Evolutionary conservation across 2,888 invertebrate genomes (phyloP).

Genomic region (Ceriagrion tenellum): DNA sequence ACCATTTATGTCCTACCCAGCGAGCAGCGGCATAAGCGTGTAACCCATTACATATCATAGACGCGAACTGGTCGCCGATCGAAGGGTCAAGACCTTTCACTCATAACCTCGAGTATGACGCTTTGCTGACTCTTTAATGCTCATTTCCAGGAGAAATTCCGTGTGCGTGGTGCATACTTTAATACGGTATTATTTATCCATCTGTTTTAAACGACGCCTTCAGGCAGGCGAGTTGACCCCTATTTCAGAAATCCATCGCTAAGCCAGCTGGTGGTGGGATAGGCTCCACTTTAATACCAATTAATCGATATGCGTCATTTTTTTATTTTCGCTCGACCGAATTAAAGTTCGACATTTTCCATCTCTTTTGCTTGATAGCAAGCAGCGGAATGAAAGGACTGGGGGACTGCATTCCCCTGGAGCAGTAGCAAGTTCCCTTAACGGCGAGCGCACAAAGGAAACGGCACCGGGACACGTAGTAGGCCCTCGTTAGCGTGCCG

Average conservation of each 20-base stretch:
- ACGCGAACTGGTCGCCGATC: no score
- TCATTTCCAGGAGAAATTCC: no score
- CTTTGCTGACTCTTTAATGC: no score
- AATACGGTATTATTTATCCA: no score
- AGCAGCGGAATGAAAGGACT: background rate
- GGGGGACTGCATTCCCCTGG: background rate
- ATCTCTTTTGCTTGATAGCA: background rate
- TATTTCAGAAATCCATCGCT: background rate
- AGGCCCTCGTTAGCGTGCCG: conserved; percentile 31
- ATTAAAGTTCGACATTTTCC: background rate
- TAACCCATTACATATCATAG: no score
- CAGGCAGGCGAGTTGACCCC: background rate
- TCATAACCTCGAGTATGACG: no score
- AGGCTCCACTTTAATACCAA: background rate
- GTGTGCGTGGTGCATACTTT: no score
- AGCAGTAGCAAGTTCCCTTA: background rate
- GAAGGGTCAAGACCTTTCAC: no score
- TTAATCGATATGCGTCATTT: background rate
- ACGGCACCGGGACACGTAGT: background rate
- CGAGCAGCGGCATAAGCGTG: no score
- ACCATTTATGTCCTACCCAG: no score
- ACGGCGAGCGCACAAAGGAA: background rate
- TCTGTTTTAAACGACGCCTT: background rate
- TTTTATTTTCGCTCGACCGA: background rate
- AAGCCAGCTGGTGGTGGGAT: background rate